These are phyloP conservation scores for Cynopterus brachyotis DNA, from an alignment of 2,113 vertebrate species.

Conservation along the genomic window DNA sequence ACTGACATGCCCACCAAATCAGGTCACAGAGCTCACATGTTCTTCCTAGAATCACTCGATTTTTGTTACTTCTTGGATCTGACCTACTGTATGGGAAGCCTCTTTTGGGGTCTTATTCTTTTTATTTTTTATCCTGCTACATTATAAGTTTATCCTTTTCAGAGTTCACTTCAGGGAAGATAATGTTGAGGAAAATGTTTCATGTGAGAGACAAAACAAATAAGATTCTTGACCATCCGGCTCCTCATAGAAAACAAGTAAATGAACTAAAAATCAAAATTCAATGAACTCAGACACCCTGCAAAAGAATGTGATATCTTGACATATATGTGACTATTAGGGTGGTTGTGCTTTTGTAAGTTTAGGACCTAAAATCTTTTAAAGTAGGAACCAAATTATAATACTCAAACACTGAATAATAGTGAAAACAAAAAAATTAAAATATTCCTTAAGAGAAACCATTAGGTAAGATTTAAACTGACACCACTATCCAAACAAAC, in stretches of 20 bases:
- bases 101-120: background rate
- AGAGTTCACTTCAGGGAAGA: background rate
- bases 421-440: background rate
- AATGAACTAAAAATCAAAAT: background rate
- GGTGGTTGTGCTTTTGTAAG: background rate
- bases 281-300: background rate
- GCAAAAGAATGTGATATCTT: background rate
- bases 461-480: background rate
- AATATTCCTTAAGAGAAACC: background rate
- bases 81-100: background rate
- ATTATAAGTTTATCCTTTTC: background rate
- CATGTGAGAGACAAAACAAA: background rate
- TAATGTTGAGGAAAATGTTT: background rate
- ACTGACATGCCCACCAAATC: background rate
- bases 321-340: background rate
- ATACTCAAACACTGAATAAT: background rate
- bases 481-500: background rate
- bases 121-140: background rate
- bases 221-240: background rate
- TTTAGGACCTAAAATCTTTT: conserved; percentile 15
- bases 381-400: background rate
- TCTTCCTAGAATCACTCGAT: background rate
- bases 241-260: background rate
- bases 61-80: background rate
- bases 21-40: accelerated